Percentiles rank a stretch among this genome's conserved stretches.
Conservation (phyloP, 2,113 vertebrate genomes). For the Nymphicus hollandicus region DNA sequence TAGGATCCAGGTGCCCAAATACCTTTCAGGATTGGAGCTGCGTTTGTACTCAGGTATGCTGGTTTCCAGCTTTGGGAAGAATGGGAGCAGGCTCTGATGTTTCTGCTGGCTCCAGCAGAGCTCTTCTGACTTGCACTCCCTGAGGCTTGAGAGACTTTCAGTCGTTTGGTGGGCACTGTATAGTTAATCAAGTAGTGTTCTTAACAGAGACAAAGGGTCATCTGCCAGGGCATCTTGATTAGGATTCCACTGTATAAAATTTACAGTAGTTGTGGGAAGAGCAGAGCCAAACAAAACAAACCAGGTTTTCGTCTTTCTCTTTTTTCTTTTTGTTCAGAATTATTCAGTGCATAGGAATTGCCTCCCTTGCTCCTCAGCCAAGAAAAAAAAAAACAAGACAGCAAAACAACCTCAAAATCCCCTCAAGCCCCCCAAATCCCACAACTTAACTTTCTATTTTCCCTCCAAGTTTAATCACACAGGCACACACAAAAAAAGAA, state of each 20-base stretch:
- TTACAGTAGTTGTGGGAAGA: not conserved
- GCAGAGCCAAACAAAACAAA: not conserved
- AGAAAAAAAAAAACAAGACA: not conserved
- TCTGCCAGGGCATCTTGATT: not conserved
- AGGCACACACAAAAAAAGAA: not conserved
- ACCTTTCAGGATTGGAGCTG: not conserved
- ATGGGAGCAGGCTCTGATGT: rapidly evolving
- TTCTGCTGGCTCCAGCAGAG: not conserved
- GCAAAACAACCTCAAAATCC: not conserved
- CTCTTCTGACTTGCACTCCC: not conserved
- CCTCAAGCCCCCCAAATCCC: rapidly evolving
- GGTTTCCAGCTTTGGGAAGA: not conserved
- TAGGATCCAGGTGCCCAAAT: not conserved
- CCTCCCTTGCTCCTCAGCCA: not conserved
- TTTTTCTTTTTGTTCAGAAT: not conserved
- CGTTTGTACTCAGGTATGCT: not conserved
- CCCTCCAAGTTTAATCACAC: not conserved
- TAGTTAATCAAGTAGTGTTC: not conserved
- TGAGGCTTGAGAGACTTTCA: not conserved
- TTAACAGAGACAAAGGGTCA: not conserved
- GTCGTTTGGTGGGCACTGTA: not conserved
- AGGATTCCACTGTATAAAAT: not conserved
- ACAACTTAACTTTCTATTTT: not conserved
- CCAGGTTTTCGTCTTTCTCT: not conserved
- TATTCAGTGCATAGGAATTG: not conserved